Evolutionary conservation across 2,888 invertebrate genomes (phyloP).

Genomic region (Leptopilina myrica): DNA sequence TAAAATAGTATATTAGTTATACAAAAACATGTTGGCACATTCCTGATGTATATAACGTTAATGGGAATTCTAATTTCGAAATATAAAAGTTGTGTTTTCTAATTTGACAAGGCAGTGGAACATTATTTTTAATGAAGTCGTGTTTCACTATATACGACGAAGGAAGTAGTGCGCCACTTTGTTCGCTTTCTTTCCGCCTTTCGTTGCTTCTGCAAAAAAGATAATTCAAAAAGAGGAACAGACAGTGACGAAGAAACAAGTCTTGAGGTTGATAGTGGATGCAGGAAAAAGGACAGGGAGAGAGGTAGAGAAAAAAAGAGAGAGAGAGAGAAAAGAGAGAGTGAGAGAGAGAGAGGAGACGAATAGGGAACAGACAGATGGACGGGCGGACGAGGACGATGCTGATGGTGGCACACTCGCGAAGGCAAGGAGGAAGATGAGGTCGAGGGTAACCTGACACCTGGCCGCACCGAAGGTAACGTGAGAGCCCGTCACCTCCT

Average conservation of each 20-base stretch:
- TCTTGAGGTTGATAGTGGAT: not conserved
- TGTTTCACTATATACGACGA: not conserved
- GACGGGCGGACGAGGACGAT: constrained; percentile 59
- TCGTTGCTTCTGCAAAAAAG: constrained; percentile 49
- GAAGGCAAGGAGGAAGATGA: constrained; percentile 74
- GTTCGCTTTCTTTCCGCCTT: constrained; percentile 51
- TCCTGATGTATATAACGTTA: too few relatives aligned
- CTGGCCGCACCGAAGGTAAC: constrained; percentile 74
- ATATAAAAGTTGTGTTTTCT: too few relatives aligned
- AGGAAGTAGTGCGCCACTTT: constrained; percentile 34
- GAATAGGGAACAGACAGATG: constrained; percentile 48
- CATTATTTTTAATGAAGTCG: not conserved
- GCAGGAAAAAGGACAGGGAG: not conserved
- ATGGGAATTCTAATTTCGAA: too few relatives aligned
- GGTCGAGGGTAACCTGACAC: constrained; percentile 75
- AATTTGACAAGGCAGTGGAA: constrained; percentile 25
- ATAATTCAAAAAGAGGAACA: constrained; percentile 42
- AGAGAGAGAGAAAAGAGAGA: constrained; percentile 45
- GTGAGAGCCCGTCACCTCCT: constrained; percentile 72
- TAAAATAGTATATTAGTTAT: too few relatives aligned
- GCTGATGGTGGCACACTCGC: constrained; percentile 73
- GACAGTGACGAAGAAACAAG: constrained; percentile 41
- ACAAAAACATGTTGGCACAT: too few relatives aligned
- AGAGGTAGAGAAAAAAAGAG: constrained; percentile 46
- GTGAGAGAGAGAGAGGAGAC: constrained; percentile 48